Evolutionary conservation across 2,888 invertebrate genomes (phyloP).

Genomic region (Luperina nickerlii): DNA sequence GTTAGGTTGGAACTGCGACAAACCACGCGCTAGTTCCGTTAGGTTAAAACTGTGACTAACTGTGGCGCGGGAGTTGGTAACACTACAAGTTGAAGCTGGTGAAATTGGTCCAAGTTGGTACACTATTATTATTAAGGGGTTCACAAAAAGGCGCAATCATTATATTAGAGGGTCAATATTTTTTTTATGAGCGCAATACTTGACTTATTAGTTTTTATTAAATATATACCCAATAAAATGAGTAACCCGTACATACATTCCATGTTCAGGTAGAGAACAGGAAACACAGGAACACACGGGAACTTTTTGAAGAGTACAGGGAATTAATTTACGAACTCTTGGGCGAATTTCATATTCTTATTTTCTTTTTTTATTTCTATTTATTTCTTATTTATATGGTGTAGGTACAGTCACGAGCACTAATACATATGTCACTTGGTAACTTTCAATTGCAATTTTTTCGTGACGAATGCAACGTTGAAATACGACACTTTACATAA

Average conservation of each 20-base stretch:
- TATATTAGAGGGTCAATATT: background rate
- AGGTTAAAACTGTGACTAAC: background rate
- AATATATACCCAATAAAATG: background rate
- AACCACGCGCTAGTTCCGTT: background rate
- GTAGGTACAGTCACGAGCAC: no score
- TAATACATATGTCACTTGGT: no score
- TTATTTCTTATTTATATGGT: no score
- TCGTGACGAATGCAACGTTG: no score
- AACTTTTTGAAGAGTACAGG: background rate
- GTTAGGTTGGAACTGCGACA: background rate
- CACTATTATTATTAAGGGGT: background rate
- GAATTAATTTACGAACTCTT: constrained; percentile 19
- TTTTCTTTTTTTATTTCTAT: background rate
- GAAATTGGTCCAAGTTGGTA: background rate
- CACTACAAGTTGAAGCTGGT: background rate
- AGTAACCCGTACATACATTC: background rate
- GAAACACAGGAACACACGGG: no score
- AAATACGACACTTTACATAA: no score
- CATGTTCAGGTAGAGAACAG: background rate
- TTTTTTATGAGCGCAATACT: background rate
- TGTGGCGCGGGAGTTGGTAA: background rate
- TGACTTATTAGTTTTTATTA: background rate
- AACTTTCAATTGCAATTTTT: no score
- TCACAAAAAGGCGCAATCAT: background rate
- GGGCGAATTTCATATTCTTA: background rate